Evolutionary conservation across 2,888 invertebrate species (phyloP).

Genomic region (Kuschelorhynchus macadamiae): DNA sequence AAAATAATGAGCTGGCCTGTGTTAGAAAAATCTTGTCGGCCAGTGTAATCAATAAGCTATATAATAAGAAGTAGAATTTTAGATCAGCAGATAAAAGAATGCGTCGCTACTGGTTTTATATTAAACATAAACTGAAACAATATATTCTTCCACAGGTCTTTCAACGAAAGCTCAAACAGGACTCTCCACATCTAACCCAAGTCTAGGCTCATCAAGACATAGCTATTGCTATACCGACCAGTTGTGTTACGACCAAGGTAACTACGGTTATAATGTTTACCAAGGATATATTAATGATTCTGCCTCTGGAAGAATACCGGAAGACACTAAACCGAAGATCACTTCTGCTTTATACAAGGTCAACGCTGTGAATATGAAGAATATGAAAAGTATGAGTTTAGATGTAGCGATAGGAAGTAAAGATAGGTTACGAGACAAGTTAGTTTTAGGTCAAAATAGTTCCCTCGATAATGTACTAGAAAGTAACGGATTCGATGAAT

Average conservation of each 20-base stretch:
- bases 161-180: constrained; percentile 72
- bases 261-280: constrained; percentile 78
- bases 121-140: too few species aligned
- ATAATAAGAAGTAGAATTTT: too few species aligned
- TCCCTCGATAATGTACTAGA: constrained; percentile 46
- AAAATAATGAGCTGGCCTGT: too few species aligned
- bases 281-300: constrained; percentile 64
- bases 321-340: constrained; percentile 76
- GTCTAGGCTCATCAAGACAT: constrained; percentile 79
- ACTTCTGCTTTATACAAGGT: constrained; percentile 79
- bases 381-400: constrained; percentile 53
- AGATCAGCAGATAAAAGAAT: too few species aligned
- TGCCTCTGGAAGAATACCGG: constrained; percentile 22
- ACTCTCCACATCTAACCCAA: constrained; percentile 85
- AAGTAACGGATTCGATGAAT: constrained; percentile 46
- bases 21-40: too few species aligned
- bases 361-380: constrained; percentile 69
- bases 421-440: constrained; percentile 14
- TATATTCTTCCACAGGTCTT: constrained; percentile 14
- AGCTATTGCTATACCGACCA: constrained; percentile 87
- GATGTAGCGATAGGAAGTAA: constrained; percentile 63
- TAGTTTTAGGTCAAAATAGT: constrained; percentile 34
- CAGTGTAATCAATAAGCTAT: too few species aligned
- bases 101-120: too few species aligned
- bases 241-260: constrained; percentile 81